Conservation (phyloP, 2,797 vertebrate genomes). For the Smutsia gigantea region DNA sequence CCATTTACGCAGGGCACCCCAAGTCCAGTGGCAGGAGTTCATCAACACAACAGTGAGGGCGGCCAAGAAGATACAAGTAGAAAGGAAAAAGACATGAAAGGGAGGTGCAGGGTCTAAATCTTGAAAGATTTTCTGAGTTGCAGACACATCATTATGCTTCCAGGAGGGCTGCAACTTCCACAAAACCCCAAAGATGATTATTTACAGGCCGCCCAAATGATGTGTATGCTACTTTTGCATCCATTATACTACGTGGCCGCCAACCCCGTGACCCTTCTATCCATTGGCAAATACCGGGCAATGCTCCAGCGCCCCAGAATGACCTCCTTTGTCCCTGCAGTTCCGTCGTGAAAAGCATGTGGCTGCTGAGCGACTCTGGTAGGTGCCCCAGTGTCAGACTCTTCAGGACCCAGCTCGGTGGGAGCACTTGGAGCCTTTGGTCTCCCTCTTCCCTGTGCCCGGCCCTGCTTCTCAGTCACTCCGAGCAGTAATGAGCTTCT, state of each 20-base stretch:
- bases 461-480: slow-evolving; percentile 44
- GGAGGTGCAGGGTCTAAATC: not conserved
- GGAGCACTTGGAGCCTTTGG: slow-evolving; percentile 59
- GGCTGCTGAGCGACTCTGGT: not conserved
- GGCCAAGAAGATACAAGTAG: slow-evolving; percentile 50
- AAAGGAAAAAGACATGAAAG: not conserved
- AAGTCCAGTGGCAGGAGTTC: slow-evolving; percentile 81
- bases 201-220: not conserved
- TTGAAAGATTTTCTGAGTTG: slow-evolving; percentile 52
- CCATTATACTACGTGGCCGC: not conserved
- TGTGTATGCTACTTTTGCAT: not conserved
- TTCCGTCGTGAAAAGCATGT: slow-evolving; percentile 18
- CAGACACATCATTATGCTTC: not conserved
- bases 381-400: slow-evolving; percentile 5
- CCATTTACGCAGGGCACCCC: slow-evolving; percentile 82
- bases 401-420: slow-evolving; percentile 61
- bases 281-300: not conserved
- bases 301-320: not conserved
- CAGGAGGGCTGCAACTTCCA: not conserved
- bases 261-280: not conserved
- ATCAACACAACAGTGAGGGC: slow-evolving; percentile 65
- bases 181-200: slow-evolving; percentile 24
- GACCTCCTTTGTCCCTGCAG: slow-evolving; percentile 17
- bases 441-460: slow-evolving; percentile 7
- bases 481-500: slow-evolving; percentile 66